Conservation (phyloP, 2,888 invertebrate genomes). For the Spodoptera exigua region DNA sequence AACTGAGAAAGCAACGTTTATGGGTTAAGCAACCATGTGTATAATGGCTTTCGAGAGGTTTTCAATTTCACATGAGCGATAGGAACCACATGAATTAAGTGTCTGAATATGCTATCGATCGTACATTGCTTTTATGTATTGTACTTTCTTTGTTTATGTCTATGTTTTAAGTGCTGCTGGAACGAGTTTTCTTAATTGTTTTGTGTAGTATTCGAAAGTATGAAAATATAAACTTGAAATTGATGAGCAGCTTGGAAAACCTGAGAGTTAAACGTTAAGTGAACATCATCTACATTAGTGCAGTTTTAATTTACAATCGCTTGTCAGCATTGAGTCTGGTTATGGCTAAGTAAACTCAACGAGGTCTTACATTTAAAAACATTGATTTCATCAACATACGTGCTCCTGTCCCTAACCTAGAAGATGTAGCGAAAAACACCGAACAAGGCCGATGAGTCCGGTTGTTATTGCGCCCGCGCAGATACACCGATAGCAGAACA, state of each 20-base stretch:
- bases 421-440: conserved; percentile 51
- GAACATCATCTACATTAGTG: conserved; percentile 8
- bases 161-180: conserved; percentile 20
- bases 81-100: conserved; percentile 48
- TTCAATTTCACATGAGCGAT: conserved; percentile 65
- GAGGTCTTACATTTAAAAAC: conserved; percentile 15
- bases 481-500: conserved; percentile 63
- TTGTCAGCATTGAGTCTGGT: neutral
- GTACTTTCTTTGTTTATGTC: conserved; percentile 51
- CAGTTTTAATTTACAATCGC: no score
- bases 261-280: neutral
- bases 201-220: conserved; percentile 23
- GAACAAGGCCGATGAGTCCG: conserved; percentile 52
- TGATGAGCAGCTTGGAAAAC: conserved; percentile 24
- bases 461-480: conserved; percentile 60
- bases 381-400: conserved; percentile 41
- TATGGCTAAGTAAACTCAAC: neutral
- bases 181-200: conserved; percentile 45
- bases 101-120: conserved; percentile 44
- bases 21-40: conserved; percentile 69
- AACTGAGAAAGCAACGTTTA: conserved; percentile 73
- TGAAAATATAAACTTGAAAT: conserved; percentile 25
- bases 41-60: conserved; percentile 62
- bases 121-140: conserved; percentile 38
- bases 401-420: conserved; percentile 40